Evolutionary conservation across 2,797 vertebrate species (phyloP).

Genomic region (Galaxias olidus): DNA sequence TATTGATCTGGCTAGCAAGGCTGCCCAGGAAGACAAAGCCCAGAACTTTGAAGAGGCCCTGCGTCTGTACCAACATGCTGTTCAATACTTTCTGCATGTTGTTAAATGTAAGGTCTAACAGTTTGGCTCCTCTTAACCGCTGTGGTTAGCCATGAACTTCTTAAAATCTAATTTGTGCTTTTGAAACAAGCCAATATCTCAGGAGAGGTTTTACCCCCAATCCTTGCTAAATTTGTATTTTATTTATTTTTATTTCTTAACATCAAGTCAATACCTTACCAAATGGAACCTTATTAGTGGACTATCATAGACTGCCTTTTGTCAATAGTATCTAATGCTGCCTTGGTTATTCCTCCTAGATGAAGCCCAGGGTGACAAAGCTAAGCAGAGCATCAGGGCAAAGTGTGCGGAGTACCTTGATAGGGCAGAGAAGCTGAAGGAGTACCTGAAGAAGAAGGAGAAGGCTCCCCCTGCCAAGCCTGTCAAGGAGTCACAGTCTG

Average conservation of each 20-base stretch:
- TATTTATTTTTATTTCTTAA: too few species aligned
- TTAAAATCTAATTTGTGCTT: too few species aligned
- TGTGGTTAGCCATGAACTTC: too few species aligned
- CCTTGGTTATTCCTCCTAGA: conserved; percentile 68
- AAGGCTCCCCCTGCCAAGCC: conserved; percentile 86
- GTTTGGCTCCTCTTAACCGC: too few species aligned
- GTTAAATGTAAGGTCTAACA: conserved; percentile 87
- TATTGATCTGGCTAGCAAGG: conserved; percentile 93
- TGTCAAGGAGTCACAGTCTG: conserved; percentile 89
- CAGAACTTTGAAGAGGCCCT: conserved; percentile 95
- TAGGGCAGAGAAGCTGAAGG: conserved; percentile 95
- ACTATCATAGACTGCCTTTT: neutral
- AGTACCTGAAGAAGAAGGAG: conserved; percentile 92
- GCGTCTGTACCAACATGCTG: conserved; percentile 89
- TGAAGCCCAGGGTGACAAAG: conserved; percentile 94
- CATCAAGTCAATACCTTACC: too few species aligned
- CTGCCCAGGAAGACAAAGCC: conserved; percentile 95
- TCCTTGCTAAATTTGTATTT: too few species aligned
- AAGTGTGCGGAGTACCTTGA: conserved; percentile 95
- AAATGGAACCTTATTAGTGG: neutral
- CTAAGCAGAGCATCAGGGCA: conserved; percentile 88
- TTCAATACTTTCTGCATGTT: conserved; percentile 96
- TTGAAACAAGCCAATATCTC: too few species aligned
- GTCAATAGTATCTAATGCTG: neutral
- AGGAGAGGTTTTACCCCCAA: too few species aligned